Percentiles rank a stretch among this genome's conserved stretches.
Evolutionary conservation across 2,113 vertebrate genomes (phyloP).

Genomic region (Onychostruthus taczanowskii): DNA sequence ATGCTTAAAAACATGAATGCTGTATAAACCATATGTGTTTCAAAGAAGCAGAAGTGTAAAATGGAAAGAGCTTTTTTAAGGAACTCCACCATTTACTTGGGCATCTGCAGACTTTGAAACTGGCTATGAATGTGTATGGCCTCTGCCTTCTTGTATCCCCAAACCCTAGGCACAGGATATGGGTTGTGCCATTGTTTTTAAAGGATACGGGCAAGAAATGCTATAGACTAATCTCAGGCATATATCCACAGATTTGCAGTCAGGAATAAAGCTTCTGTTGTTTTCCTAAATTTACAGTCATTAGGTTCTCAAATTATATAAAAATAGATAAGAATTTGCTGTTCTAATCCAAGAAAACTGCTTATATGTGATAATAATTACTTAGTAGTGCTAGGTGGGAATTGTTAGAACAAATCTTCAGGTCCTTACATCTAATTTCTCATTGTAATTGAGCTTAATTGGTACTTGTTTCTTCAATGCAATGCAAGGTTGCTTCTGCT

Average conservation of each 20-base stretch:
- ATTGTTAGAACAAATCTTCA: background rate
- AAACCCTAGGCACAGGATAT: background rate
- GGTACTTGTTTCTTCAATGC: background rate
- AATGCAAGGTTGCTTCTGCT: slow-evolving; percentile 3
- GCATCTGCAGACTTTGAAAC: background rate
- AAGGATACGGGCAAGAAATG: background rate
- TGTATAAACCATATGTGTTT: background rate
- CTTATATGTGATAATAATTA: background rate
- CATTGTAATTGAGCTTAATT: background rate
- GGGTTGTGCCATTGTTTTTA: background rate
- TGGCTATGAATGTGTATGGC: background rate
- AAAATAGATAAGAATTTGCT: background rate
- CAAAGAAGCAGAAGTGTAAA: background rate
- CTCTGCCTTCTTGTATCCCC: background rate
- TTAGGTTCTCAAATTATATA: background rate
- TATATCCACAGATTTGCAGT: background rate
- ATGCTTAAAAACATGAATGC: background rate
- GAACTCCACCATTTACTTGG: background rate
- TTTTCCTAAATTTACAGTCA: background rate
- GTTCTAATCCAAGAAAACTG: background rate
- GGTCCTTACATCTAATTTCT: background rate
- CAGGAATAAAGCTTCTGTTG: background rate
- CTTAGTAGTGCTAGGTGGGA: background rate
- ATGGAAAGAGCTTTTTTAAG: background rate
- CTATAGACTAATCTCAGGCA: background rate